These are phyloP conservation scores for Paraplagusia blochii DNA, from an alignment of 2,113 vertebrate species.

Conservation along the genomic window DNA sequence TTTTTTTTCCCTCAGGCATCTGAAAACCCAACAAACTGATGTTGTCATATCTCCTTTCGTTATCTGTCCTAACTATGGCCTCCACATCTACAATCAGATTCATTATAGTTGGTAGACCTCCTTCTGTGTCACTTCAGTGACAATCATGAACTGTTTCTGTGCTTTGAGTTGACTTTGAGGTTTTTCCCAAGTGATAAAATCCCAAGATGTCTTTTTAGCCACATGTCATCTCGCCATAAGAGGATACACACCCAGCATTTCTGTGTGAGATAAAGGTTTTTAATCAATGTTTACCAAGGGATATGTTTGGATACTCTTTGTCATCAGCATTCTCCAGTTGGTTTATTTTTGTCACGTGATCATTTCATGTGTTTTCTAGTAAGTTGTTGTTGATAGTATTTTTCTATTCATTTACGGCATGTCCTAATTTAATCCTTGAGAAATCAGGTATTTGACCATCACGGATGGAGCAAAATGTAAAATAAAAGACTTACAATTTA, in stretches of 20 bases:
- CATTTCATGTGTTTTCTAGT: constrained; percentile 10
- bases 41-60: constrained; percentile 9
- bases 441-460: constrained; percentile 7
- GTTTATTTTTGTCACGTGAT: neutral
- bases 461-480: constrained; percentile 7
- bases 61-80: constrained; percentile 3
- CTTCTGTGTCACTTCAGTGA: neutral
- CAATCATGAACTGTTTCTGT: constrained; percentile 4
- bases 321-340: too few species aligned
- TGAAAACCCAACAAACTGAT: constrained; percentile 74
- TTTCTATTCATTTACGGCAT: neutral
- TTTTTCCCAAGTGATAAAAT: neutral
- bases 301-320: too few species aligned
- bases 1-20: constrained; percentile 65
- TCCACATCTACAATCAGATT: constrained; percentile 12
- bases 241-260: neutral
- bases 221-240: neutral
- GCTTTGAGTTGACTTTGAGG: constrained; percentile 8
- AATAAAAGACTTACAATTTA: constrained; percentile 38
- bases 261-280: neutral
- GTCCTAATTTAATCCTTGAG: neutral
- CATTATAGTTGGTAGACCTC: constrained; percentile 10
- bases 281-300: neutral
- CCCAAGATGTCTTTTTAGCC: neutral
- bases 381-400: too few species aligned